These are phyloP conservation scores for Diogma glabrata DNA, from an alignment of 2,888 invertebrate genomes.

Conservation along the genomic window DNA sequence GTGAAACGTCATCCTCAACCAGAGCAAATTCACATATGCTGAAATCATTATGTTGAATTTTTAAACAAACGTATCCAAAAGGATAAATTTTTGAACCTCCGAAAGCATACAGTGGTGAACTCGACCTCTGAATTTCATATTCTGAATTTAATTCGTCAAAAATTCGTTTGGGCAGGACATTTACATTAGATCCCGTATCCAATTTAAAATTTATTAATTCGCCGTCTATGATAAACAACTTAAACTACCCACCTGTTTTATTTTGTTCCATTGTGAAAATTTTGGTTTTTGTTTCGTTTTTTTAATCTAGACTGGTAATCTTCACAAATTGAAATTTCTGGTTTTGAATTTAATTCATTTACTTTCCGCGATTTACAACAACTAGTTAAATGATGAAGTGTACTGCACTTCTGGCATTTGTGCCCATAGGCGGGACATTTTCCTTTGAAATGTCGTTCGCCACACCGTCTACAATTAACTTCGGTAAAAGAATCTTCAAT, in stretches of 20 bases:
- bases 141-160: background rate
- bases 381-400: background rate
- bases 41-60: background rate
- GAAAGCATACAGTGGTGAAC: background rate
- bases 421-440: background rate
- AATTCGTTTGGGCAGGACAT: too few species aligned
- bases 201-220: background rate
- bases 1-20: background rate
- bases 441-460: background rate
- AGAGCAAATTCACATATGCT: background rate
- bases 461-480: background rate
- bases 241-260: background rate
- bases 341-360: background rate
- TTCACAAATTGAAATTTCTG: background rate
- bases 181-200: background rate
- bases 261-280: too few species aligned
- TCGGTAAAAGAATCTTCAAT: background rate
- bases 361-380: background rate
- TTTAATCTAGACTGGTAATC: background rate
- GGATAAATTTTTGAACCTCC: too few species aligned
- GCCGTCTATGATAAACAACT: background rate
- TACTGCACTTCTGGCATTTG: background rate
- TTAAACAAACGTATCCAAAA: background rate
- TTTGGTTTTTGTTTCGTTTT: background rate
- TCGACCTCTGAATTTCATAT: background rate